Base-by-base conservation (phyloP, 2,113 vertebrate species). In the Dolichallabes microphthalmus region DNA sequence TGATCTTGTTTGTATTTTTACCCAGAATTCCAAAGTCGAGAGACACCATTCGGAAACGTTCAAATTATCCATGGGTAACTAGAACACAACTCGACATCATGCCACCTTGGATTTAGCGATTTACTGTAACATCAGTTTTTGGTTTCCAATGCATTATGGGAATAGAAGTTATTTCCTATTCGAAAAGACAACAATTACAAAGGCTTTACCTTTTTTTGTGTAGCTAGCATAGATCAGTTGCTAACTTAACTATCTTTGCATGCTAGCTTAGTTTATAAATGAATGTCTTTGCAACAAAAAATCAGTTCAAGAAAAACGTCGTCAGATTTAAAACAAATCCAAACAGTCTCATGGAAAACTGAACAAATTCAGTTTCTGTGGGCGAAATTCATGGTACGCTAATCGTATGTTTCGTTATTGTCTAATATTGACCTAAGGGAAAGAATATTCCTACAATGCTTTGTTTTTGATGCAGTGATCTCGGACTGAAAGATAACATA, bases 401-500 rank as follows among this genome's bases (percentile, higher is more conserved):
- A 25, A 61, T 12, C 10, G 57, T 61, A 61, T 7, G 12, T 25
- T 61, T 20, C 60, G 9, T 9, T 25, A 12, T 66, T 45, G 45
- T 45, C 45, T 45, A 7, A 45, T 45, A 45, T 45, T 45, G 7
- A 7, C 6, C 45, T 45, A 45, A 8, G 6, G 45, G 45, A 45
- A 45, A 45, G 45, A 45, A 45, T 6, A 45, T 45, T 45, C 45
- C 45, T 6, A 8, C 45, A 45, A 7, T 39, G 39, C 7, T 8
- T 45, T 8, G 7, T 39, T 71, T 39, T 10, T 45, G n/a, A n/a
- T 50, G 69, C 69, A 45, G 12, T 74, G 71, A 78, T 83, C 74
- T 82, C 66, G 61, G 80, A 75, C 55, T 78, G 64, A 64, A 52
- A 35, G 25, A 76, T n/a, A n/a, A 60, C 12, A 66, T 53, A 15